Conservation (phyloP, 2,888 invertebrate genomes). For the Pseudanteris insignis region DNA sequence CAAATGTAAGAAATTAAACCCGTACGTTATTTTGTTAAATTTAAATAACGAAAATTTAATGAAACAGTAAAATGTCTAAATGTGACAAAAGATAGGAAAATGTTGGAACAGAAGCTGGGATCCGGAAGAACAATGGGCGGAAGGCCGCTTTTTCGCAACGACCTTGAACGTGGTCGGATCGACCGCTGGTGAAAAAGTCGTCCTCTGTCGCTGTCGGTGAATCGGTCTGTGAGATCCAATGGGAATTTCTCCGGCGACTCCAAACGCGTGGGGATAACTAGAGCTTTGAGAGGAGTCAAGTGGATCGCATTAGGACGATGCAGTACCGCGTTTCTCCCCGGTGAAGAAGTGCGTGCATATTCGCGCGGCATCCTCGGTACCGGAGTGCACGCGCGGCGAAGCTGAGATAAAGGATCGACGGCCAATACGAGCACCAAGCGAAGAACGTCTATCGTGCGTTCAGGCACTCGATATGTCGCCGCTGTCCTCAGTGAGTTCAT, state of each 20-base stretch:
- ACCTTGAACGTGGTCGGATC: constrained; percentile 11
- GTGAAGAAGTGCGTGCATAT: constrained; percentile 50
- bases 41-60: too few relatives aligned
- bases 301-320: constrained; percentile 55
- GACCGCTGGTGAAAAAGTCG: constrained; percentile 18
- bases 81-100: too few relatives aligned
- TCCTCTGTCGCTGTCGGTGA: too few relatives aligned
- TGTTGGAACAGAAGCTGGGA: too few relatives aligned
- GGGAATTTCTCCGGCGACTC: constrained; percentile 47
- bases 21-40: too few relatives aligned
- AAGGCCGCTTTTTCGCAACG: constrained; percentile 12
- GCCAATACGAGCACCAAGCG: too few relatives aligned
- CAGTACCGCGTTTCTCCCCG: constrained; percentile 55
- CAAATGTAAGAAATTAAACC: too few relatives aligned
- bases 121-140: too few relatives aligned
- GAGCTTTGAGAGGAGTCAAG: constrained; percentile 59
- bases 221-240: constrained; percentile 19
- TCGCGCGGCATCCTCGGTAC: constrained; percentile 33
- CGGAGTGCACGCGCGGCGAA: constrained; percentile 12
- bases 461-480: constrained; percentile 47
- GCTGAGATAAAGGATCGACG: too few relatives aligned
- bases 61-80: too few relatives aligned
- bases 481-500: constrained; percentile 45
- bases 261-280: constrained; percentile 57
- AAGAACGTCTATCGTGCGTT: constrained; percentile 37